These are phyloP conservation scores for Folsomia manolachei DNA, from an alignment of 2,888 invertebrate species.

Conservation along the genomic window DNA sequence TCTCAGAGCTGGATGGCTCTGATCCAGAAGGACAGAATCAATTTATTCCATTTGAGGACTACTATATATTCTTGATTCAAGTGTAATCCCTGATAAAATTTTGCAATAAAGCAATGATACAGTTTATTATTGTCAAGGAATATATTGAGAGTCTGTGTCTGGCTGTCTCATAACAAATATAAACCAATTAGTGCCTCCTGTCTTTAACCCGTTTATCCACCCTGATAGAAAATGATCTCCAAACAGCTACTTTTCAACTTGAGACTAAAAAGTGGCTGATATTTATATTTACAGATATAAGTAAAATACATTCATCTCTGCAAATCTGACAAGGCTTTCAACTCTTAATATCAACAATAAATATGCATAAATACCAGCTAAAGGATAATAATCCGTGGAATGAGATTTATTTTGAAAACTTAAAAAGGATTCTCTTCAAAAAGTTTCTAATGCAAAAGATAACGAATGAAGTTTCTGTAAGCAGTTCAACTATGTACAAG, in stretches of 20 bases:
- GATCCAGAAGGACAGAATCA: too few relatives aligned
- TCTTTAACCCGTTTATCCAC: background rate
- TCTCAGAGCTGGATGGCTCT: too few relatives aligned
- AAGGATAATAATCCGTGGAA: constrained; percentile 16
- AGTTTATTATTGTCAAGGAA: too few relatives aligned
- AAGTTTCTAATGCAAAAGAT: constrained; percentile 11
- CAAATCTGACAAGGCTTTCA: constrained; percentile 4
- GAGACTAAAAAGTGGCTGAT: background rate
- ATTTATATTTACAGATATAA: too few relatives aligned
- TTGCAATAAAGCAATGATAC: too few relatives aligned
- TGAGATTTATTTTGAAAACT: constrained; percentile 21
- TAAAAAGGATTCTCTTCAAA: constrained; percentile 23
- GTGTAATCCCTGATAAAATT: too few relatives aligned
- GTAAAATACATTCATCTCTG: background rate
- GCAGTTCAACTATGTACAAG: too few relatives aligned
- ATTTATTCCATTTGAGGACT: too few relatives aligned
- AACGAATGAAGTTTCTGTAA: constrained; percentile 18
- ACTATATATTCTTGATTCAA: too few relatives aligned
- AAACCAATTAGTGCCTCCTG: background rate
- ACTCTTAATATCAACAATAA: background rate
- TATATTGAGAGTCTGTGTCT: too few relatives aligned
- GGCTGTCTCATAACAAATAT: background rate
- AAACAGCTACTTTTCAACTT: too few relatives aligned
- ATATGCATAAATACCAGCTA: background rate
- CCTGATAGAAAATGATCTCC: background rate